phyloP scores from a whole-genome alignment of 2,888 invertebrate genomes.

The Morpho achilles region DNA sequence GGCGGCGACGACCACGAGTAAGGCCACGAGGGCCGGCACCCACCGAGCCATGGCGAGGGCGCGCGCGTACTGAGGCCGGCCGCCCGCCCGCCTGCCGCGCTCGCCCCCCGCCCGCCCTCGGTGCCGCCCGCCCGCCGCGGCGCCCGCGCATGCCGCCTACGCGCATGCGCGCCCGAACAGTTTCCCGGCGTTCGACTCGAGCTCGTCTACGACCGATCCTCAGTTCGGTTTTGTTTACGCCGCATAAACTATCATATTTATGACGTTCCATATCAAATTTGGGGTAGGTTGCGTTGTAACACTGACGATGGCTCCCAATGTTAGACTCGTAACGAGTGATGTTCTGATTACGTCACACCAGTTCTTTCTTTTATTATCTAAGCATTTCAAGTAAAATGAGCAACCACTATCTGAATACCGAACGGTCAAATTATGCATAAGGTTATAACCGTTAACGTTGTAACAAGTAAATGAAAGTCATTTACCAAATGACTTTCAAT shows the following conservation, averaged over 20 bases:
- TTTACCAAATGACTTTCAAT: too few relatives aligned
- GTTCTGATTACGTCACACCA: neutral
- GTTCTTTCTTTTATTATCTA: too few relatives aligned
- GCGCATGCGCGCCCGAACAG: slow-evolving; percentile 22
- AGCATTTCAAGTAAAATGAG: too few relatives aligned
- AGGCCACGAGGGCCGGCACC: slow-evolving; percentile 69
- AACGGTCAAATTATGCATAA: too few relatives aligned
- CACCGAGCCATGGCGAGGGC: slow-evolving; percentile 76
- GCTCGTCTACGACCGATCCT: neutral
- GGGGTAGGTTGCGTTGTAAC: slow-evolving; percentile 8
- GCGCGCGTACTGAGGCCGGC: slow-evolving; percentile 70
- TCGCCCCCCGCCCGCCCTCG: slow-evolving; percentile 38
- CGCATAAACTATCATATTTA: slow-evolving; percentile 9
- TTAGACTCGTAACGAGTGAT: too few relatives aligned
- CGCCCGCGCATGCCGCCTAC: slow-evolving; percentile 33
- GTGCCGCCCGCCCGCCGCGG: slow-evolving; percentile 34
- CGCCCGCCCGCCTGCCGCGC: slow-evolving; percentile 37
- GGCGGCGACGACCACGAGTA: slow-evolving; percentile 77
- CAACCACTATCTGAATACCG: too few relatives aligned
- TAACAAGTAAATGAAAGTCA: too few relatives aligned
- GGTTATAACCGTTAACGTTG: too few relatives aligned
- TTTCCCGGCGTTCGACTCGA: slow-evolving; percentile 9
- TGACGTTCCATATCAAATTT: slow-evolving; percentile 7
- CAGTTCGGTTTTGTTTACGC: slow-evolving; percentile 28
- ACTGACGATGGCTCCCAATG: neutral